Conservation (phyloP, 2,113 vertebrate species). For the Cisticola juncidis region DNA sequence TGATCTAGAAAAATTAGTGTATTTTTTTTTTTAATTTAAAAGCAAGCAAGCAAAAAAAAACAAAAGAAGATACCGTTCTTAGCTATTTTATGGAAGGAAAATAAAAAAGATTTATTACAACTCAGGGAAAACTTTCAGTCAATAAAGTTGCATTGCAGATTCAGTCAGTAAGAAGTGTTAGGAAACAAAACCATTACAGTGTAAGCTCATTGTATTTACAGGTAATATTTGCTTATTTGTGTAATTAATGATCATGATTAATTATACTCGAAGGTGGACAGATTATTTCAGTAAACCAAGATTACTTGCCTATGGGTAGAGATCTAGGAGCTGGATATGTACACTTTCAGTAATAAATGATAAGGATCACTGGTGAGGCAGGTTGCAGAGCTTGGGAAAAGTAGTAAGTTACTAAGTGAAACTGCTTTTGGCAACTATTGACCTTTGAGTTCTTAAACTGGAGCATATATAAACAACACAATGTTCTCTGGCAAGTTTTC, state of each 20-base stretch:
- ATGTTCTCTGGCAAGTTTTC: conserved; percentile 70
- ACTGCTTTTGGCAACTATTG: conserved; percentile 77
- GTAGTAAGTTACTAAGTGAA: conserved; percentile 63
- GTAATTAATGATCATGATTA: conserved; percentile 62
- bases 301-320: conserved; percentile 49
- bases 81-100: background rate
- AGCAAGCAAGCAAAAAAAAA: accelerated
- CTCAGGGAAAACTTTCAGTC: background rate
- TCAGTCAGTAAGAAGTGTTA: background rate
- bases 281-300: conserved; percentile 53
- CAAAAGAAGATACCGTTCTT: background rate
- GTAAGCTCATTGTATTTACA: background rate
- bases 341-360: conserved; percentile 44
- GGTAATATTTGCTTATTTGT: conserved; percentile 31
- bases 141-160: background rate
- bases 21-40: background rate
- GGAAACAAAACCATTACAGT: background rate
- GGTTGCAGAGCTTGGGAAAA: conserved; percentile 58
- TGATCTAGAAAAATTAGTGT: background rate
- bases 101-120: background rate
- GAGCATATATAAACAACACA: conserved; percentile 72
- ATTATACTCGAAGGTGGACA: conserved; percentile 44
- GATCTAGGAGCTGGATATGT: conserved; percentile 10
- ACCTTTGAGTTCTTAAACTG: conserved; percentile 78
- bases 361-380: conserved; percentile 59